These are phyloP conservation scores for Triplophysa tibetana DNA, from an alignment of 2,113 vertebrate genomes.

Conservation along the genomic window DNA sequence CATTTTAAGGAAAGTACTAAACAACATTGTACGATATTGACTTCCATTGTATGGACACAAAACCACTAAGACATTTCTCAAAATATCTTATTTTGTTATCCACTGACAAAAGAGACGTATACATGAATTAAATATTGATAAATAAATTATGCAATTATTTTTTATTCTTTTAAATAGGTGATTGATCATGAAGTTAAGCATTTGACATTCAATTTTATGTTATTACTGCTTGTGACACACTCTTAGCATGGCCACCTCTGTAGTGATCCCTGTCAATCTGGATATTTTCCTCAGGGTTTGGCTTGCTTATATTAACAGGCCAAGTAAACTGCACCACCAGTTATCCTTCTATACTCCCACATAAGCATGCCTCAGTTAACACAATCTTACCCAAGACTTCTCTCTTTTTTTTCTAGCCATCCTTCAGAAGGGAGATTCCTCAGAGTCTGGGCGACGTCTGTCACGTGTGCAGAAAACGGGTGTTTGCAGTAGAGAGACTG, in stretches of 20 bases:
- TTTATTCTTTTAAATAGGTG: neutral
- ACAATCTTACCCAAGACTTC: neutral
- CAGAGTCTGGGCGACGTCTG: conserved; percentile 83
- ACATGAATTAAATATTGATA: too few relatives aligned
- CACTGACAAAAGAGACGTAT: too few relatives aligned
- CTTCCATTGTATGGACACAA: too few relatives aligned
- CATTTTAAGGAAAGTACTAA: too few relatives aligned
- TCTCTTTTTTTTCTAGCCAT: conserved; percentile 70
- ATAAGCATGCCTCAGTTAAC: neutral
- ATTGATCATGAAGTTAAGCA: neutral
- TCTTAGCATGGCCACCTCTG: neutral
- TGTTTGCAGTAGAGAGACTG: conserved; percentile 91
- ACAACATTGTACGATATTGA: too few relatives aligned
- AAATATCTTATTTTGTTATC: too few relatives aligned
- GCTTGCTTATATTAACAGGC: neutral
- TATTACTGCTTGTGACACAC: neutral
- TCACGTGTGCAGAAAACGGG: conserved; percentile 86
- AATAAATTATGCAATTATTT: too few relatives aligned
- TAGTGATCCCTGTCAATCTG: neutral
- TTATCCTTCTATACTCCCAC: neutral
- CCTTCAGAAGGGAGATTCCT: conserved; percentile 76
- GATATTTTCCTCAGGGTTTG: neutral
- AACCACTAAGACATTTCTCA: too few relatives aligned
- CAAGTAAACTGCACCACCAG: too few relatives aligned
- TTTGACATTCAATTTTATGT: conserved; percentile 2